Conservation (phyloP, 2,797 vertebrate species). For the Loriculus beryllinus region DNA sequence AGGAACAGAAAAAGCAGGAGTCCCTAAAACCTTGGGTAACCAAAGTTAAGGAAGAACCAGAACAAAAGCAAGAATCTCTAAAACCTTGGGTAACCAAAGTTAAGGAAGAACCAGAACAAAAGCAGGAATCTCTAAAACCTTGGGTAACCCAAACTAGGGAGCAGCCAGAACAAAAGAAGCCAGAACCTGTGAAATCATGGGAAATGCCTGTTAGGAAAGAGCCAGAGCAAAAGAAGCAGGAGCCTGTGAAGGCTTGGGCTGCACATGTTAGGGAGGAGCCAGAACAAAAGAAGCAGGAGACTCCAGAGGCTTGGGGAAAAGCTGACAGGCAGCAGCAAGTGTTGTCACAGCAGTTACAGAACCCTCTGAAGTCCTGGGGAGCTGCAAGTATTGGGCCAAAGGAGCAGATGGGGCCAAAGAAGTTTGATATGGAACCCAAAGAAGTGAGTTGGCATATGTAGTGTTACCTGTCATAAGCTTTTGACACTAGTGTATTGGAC, state of each 20-base stretch:
- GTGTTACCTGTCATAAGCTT: constrained; percentile 45
- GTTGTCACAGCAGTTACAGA: constrained; percentile 57
- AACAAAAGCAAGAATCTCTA: constrained; percentile 74
- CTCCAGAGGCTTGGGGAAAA: constrained; percentile 82
- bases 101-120: constrained; percentile 71
- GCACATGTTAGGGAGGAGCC: constrained; percentile 67
- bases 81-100: constrained; percentile 80
- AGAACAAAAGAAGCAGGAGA: constrained; percentile 73
- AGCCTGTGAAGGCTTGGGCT: constrained; percentile 70
- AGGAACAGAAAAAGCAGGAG: constrained; percentile 69
- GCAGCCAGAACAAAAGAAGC: constrained; percentile 68
- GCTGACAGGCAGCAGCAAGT: constrained; percentile 65
- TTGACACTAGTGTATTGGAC: neutral
- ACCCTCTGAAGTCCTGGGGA: constrained; percentile 81
- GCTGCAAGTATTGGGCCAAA: constrained; percentile 80
- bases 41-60: constrained; percentile 69
- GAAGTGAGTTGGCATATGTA: constrained; percentile 79
- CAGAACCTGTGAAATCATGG: constrained; percentile 68
- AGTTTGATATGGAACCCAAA: constrained; percentile 76
- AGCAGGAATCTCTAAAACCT: constrained; percentile 76
- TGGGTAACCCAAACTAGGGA: constrained; percentile 79
- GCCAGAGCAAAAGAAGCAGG: constrained; percentile 65
- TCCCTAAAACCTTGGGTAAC: constrained; percentile 82
- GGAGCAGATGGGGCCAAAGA: constrained; percentile 73
- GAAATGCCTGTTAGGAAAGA: constrained; percentile 69